These are phyloP conservation scores for Arbacia lixula DNA, from an alignment of 53 echinoderm and acorn worm species.

Conservation along the genomic window DNA sequence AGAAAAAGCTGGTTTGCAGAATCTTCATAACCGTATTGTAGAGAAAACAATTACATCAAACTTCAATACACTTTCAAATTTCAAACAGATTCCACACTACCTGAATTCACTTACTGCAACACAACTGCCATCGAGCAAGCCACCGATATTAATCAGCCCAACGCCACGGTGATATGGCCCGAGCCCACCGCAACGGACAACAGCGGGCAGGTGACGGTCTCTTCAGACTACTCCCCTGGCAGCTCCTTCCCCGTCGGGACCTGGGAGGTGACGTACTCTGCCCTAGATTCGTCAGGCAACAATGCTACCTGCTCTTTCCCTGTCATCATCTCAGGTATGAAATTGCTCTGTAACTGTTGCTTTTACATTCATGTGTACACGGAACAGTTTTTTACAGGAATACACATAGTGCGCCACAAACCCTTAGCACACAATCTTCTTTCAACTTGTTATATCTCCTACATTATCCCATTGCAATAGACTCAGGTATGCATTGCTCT, in stretches of 20 bases:
- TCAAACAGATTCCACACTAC: neutral
- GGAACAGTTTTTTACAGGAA: no score
- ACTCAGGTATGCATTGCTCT: slow-evolving; percentile 39
- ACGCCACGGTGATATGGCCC: slow-evolving; percentile 47
- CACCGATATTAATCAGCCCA: slow-evolving; percentile 8
- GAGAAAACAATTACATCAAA: no score
- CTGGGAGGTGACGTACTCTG: slow-evolving; percentile 44
- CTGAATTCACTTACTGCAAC: slow-evolving; percentile 22
- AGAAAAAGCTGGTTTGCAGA: no score
- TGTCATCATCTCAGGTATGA: slow-evolving; percentile 54
- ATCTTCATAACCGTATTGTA: no score
- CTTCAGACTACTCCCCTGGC: slow-evolving; percentile 46
- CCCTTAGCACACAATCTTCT: no score
- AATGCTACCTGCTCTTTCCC: slow-evolving; percentile 59
- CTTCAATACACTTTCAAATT: no score
- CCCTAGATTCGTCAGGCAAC: slow-evolving; percentile 56
- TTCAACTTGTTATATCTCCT: no score
- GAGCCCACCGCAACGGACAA: slow-evolving; percentile 58
- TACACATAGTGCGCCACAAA: no score
- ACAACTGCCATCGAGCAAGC: slow-evolving; percentile 2
- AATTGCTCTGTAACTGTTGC: neutral
- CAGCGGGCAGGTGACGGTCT: slow-evolving; percentile 6
- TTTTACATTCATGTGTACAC: no score
- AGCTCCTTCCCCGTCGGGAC: slow-evolving; percentile 55
- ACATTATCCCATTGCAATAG: slow-evolving; percentile 39